A percentile compares a stretch with the other conserved stretches of the same genome.
Conservation (phyloP, 2,113 vertebrate species). For the Hydrochoerus hydrochaeris region DNA sequence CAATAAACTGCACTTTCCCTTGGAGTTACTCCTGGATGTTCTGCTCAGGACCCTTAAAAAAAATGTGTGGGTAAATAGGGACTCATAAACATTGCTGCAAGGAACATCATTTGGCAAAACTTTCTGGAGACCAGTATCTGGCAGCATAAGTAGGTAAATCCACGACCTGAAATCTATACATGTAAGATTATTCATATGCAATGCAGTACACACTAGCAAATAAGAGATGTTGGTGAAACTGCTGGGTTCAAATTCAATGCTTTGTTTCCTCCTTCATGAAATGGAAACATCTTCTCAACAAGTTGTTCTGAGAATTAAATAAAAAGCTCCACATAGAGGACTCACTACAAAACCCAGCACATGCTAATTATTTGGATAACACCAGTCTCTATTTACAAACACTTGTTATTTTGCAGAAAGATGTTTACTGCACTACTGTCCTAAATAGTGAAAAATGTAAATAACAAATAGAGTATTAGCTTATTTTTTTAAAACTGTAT, state of each 20-base stretch:
- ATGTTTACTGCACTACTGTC: neutral
- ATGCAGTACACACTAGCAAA: neutral
- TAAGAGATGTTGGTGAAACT: neutral
- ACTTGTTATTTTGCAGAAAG: neutral
- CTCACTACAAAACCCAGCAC: neutral
- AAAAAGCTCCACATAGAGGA: neutral
- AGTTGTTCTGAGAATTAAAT: neutral
- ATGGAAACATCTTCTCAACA: neutral
- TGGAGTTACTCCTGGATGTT: neutral
- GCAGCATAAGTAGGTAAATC: neutral
- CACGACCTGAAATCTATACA: neutral
- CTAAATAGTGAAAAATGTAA: slow-evolving; percentile 1
- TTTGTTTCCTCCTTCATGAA: neutral
- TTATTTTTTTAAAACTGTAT: neutral
- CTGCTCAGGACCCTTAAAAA: neutral
- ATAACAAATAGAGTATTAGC: neutral
- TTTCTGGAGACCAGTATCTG: neutral
- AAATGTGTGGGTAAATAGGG: neutral
- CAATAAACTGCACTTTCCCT: neutral
- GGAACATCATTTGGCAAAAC: neutral
- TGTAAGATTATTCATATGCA: neutral
- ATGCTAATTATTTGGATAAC: neutral
- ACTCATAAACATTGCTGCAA: neutral
- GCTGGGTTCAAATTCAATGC: neutral
- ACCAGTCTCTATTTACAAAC: neutral